Evolutionary conservation across 2,797 vertebrate genomes (phyloP), one percentile per base, ranked within the genome.

Genomic region (Siniperca scherzeri): DNA sequence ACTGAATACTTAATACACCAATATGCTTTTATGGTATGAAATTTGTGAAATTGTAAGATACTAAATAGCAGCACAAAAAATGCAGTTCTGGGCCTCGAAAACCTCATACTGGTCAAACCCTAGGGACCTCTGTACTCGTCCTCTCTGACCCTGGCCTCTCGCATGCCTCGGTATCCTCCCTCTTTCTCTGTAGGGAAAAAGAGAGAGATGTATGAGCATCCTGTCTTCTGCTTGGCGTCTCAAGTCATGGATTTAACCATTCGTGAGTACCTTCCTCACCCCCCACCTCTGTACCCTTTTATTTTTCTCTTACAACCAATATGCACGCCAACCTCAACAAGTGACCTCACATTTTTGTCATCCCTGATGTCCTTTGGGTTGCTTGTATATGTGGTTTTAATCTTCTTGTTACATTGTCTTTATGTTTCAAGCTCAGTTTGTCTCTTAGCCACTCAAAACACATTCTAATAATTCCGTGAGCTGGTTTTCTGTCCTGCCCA

Each of bases 201-300:
- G 97, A 99, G 98, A 98, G 99, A 99, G 97, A 99, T 99, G 98
- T 99, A 98, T 98, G 99, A 99, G 95, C 98, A 99, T 97, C 98
- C 99, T 97, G 98, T 99, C 98, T 99, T 99, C 98, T 99, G 98
- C 98, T 99, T 99, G 99, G 99, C 99, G 96, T 99, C 99, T 97
- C 99, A 99, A 99, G 99, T 99, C 97, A 99, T 99, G 98, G 98
- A 99, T 99, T 99, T 99, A 99, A 99, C 99, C 97, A 99, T 99
- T 98, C 98, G 99, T 99, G 98, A 99, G 99, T 99, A 99, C 97
- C 95, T 97, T 96, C 96, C 96, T 96, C 97, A 96, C 77, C 53
- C 22, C 17, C 42, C 79, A 95, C 78, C 94, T 93, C 92, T 96
- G 95, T 93, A 95, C 92, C 92, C 91, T 68, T 66, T 57, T 60